Evolutionary conservation across 2,113 vertebrate genomes (phyloP), one percentile per base, ranked within the genome.

Genomic region (Passer domesticus): DNA sequence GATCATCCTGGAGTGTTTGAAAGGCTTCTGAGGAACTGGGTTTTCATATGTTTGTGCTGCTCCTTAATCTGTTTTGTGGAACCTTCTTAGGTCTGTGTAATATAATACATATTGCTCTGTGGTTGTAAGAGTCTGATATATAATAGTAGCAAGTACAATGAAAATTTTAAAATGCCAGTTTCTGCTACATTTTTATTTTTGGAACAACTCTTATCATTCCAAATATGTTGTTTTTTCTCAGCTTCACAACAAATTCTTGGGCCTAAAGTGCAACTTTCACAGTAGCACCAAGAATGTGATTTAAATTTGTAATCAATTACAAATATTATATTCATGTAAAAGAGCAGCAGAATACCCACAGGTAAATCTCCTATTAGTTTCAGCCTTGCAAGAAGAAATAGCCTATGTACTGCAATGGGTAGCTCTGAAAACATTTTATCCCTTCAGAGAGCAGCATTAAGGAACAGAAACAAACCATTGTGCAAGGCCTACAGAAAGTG

Each of bases 1-100:
- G 80, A 77, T 96, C 87, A 92, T 93, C 67, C 67, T 92, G 79
- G 83, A 64, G 30, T 37, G 63, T 96, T 89, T 90, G 63, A 94
- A 91, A 88, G 94, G 84, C 89, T 89, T 91, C 76, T 90, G 78
- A 91, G 83, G 75, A 87, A 49, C 69, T 67, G 76, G 35, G 13
- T 7, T 89, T 90, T 93, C 73, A 25, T 52, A 49, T 53, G 56
- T 77, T 93, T 50, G 23, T 77, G 59, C 52, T 92, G 75, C 49
- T 70, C 63, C 27, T 7, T 76, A 23, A 13, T 76, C 63, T 92
- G 44, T 75, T 18, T 7, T 73, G 70, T 37, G 13, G 46, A 58
- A 66, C 14, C 11, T 77, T 53, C n/a, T 50, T 80, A 50, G 21
- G 23, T 52, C 50, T 82, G 20, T 91, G 67, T n/a, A 37, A 89